Base-by-base conservation (phyloP, 2,113 vertebrate species). In the Heterochromis multidens region DNA sequence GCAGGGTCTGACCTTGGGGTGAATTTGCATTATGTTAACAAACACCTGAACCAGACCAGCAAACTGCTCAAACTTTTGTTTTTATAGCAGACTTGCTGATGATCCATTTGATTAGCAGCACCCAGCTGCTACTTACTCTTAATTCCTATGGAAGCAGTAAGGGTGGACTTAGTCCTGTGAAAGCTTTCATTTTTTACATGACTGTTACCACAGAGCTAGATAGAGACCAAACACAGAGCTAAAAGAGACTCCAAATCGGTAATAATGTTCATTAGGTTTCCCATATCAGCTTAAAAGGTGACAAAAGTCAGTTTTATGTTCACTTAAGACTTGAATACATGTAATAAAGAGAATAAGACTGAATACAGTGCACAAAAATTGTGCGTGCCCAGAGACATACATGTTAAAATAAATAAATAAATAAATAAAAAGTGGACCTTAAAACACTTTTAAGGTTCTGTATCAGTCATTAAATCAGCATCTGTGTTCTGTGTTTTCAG, bases 401-500 rank as follows among this genome's bases (percentile, higher is more conserved):
- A 49, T 49, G 4, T 49, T 17, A 1, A 49, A 49, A 49, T 12
- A n/a, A n/a, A n/a, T n/a, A n/a, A n/a, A n/a, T 7, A 7, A 6
- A 37, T 7, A 7, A 37, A 37, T 6, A 37, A 4, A 33, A 33
- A 37, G 33, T 63, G 61, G 37, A 37, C 37, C 21, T 5, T 63
- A 61, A 13, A 62, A 79, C 13, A 49, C 23, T 35, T n/a, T 17
- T 31, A 52, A 29, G 2, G 17, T 35, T 10, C 3, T 57, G n/a
- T 4, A 3, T 27, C 6, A 46, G 21, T 52, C 12, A 63, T 27
- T 56, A n/a, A 67, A 33, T 16, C 78, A 5, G 49, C 10, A 1
- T 58, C 23, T 16, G 12, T 21, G 29, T n/a, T n/a, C 19, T 85
- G 49, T 91, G 67, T 13, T 58, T 90, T 63, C 82, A 99, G 98